Evolutionary conservation across 2,797 vertebrate species (phyloP).

Genomic region (Mormyrops attenuatus): DNA sequence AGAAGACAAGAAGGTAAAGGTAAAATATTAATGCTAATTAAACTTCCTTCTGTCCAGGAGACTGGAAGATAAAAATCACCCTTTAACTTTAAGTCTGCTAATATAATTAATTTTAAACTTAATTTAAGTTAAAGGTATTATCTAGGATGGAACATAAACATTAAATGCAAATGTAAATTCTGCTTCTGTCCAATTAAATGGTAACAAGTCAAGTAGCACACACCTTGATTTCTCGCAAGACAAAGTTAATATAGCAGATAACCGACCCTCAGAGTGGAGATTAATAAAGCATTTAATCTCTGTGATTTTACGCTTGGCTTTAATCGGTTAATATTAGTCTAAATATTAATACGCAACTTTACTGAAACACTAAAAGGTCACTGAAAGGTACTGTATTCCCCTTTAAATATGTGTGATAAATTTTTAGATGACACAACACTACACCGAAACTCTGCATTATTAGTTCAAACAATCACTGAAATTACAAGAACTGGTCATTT

Average conservation of each 20-base stretch:
- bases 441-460: background rate
- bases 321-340: background rate
- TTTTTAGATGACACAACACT: background rate
- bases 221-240: background rate
- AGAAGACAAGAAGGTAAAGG: background rate
- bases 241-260: background rate
- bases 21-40: background rate
- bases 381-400: background rate
- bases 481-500: background rate
- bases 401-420: background rate
- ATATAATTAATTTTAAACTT: background rate
- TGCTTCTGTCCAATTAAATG: background rate
- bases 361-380: background rate
- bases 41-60: background rate
- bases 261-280: background rate
- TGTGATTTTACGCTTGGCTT: background rate
- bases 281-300: background rate
- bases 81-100: background rate
- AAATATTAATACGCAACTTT: background rate
- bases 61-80: background rate
- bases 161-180: background rate
- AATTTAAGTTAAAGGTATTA: background rate
- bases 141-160: background rate
- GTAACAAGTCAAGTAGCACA: background rate
- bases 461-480: background rate